Percentiles rank a stretch among this genome's conserved stretches.
phyloP scores from a whole-genome alignment of 2,888 invertebrate species.

The Synergus japonicus region DNA sequence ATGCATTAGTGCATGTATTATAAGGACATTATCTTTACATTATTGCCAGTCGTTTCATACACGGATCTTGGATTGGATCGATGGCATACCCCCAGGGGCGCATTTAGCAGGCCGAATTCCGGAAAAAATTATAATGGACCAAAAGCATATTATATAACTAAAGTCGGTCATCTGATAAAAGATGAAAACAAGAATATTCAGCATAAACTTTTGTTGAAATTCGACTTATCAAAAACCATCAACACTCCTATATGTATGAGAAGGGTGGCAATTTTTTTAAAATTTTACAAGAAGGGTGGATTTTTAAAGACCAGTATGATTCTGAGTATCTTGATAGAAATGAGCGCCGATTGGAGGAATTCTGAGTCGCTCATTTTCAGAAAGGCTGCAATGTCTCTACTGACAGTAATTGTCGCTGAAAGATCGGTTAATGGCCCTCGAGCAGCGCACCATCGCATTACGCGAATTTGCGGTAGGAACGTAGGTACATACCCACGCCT shows the following conservation, averaged over 20 bases:
- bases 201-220: not conserved
- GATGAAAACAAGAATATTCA: not conserved
- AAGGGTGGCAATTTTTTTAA: not conserved
- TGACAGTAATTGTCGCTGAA: conserved; percentile 64
- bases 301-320: not conserved
- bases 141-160: not conserved
- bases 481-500: conserved; percentile 46
- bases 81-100: not conserved
- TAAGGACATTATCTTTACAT: conserved; percentile 10
- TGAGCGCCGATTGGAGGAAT: conserved; percentile 22
- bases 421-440: conserved; percentile 64
- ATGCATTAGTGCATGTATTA: conserved; percentile 14
- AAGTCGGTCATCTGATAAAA: not conserved
- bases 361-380: conserved; percentile 26
- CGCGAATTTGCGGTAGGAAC: conserved; percentile 58
- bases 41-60: conserved; percentile 24
- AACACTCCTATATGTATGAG: too few species aligned
- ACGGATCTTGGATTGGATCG: conserved; percentile 10
- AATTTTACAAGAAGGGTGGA: not conserved
- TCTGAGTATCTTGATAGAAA: not conserved
- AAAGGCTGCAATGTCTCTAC: conserved; percentile 52
- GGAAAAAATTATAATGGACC: conserved; percentile 9
- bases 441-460: conserved; percentile 52
- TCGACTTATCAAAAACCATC: not conserved
- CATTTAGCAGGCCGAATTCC: conserved; percentile 3